Percentiles rank a stretch among this genome's conserved stretches.
These are phyloP conservation scores for Hippocampus comes DNA, from an alignment of 2,113 vertebrate genomes.

Conservation along the genomic window DNA sequence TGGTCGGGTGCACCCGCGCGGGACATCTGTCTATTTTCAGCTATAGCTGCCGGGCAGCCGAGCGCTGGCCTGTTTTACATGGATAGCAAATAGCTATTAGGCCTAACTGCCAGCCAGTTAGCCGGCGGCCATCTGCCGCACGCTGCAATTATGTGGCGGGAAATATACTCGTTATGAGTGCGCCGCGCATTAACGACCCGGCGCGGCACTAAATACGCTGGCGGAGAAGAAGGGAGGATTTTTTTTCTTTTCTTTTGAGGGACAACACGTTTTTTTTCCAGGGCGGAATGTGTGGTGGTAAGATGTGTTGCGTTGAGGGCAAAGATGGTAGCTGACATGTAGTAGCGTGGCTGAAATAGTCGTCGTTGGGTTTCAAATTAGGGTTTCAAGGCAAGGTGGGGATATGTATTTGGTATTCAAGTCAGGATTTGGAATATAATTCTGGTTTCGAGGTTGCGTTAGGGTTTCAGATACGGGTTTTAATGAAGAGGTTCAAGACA, in stretches of 20 bases:
- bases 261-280: conserved; percentile 18
- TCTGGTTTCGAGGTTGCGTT: too few species aligned
- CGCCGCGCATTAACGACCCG: conserved; percentile 56
- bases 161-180: conserved; percentile 64
- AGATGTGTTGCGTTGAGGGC: not conserved
- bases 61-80: conserved; percentile 69
- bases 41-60: conserved; percentile 53
- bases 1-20: conserved; percentile 44
- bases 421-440: too few species aligned
- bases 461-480: too few species aligned
- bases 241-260: not conserved
- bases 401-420: too few species aligned
- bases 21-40: conserved; percentile 65
- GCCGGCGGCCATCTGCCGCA: conserved; percentile 63
- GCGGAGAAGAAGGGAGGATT: conserved; percentile 24
- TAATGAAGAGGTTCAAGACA: too few species aligned
- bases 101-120: conserved; percentile 57
- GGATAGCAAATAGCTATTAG: conserved; percentile 66
- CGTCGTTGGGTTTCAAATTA: too few species aligned
- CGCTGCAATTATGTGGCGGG: conserved; percentile 58
- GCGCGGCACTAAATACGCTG: conserved; percentile 37
- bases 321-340: not conserved
- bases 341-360: too few species aligned
- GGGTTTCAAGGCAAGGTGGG: too few species aligned
- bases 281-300: not conserved